Evolutionary conservation across 37 sponge, comb jelly and placozoan genomes (phyloP), one percentile per base, ranked within the genome.

Genomic region (Diacarnus erythraeanus): DNA sequence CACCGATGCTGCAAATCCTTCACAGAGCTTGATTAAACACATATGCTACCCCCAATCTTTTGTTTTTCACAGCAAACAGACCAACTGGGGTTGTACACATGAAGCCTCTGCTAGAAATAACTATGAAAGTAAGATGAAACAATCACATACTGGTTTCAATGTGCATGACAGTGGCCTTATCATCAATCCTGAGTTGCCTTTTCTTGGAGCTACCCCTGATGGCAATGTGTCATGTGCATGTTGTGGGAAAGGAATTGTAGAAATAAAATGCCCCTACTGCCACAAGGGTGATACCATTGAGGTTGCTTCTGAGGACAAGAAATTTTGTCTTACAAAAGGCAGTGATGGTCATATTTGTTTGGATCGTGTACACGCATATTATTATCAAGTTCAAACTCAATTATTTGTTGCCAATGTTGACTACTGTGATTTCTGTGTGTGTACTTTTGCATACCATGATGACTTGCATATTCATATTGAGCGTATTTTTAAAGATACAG

Each of bases 11-110:
- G 4, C 38, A 75, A n/a, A 31, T 18, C 76, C 57, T 25, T 57
- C 56, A 18, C 58, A 54, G 38, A 74, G 71, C 74, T 59, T 87
- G 51, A 57, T 87, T 3, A 83, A 51, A 41, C 10, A 72, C 58
- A 80, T 87, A 1, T 87, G 77, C 61, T 71, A 87, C 38, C 88
- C 88, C 2, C n/a, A n/a, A n/a, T n/a, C n/a, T n/a, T n/a, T n/a
- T n/a, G n/a, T n/a, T n/a, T n/a, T n/a, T n/a, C n/a, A 43, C 82
- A 31, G n/a, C 8, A 17, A 36, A 10, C 36, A 27, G 2, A 80
- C 80, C 25, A 42, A 36, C 25, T 86, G 80, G 80, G 87, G 81
- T 30, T 80, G 80, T 59, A 81, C 9, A 29, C 87, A 86, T 51
- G 76, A 86, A 61, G 61, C 21, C 12, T 27, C n/a, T 51, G 87